phyloP scores from a whole-genome alignment of 2,797 vertebrate species.

The Lutjanus argentimaculatus region DNA sequence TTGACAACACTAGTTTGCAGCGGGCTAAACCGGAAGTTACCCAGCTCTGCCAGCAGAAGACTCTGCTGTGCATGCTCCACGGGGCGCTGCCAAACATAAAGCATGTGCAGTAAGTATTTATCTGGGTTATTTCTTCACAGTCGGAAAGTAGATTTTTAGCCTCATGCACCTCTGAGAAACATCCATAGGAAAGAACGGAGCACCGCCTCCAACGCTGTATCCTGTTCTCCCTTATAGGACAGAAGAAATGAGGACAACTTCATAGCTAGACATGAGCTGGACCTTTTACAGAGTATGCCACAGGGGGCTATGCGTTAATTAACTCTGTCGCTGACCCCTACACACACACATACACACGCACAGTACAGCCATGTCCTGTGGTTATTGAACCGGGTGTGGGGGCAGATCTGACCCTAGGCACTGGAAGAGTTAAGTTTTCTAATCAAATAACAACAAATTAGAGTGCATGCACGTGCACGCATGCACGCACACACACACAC shows the following conservation, averaged over 20 bases:
- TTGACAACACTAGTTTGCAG: no score
- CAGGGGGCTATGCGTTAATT: slow-evolving; percentile 53
- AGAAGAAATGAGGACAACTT: slow-evolving; percentile 46
- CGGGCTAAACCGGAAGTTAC: no score
- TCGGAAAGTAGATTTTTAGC: no score
- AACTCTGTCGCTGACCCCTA: slow-evolving; percentile 57
- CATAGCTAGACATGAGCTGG: slow-evolving; percentile 31
- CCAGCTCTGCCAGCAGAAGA: no score
- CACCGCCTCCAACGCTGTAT: no score
- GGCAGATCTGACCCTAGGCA: slow-evolving; percentile 44
- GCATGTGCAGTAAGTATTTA: no score
- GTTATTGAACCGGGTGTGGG: slow-evolving; percentile 49
- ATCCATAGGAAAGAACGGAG: no score
- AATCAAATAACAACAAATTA: slow-evolving; percentile 44
- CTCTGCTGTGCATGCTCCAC: no score
- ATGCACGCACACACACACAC: background rate
- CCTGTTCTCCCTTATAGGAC: background rate
- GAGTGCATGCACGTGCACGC: background rate
- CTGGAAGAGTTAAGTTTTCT: slow-evolving; percentile 28
- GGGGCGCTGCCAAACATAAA: no score
- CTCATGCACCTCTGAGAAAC: no score
- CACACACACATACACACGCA: slow-evolving; percentile 12
- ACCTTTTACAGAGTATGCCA: slow-evolving; percentile 34
- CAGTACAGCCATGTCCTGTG: slow-evolving; percentile 25
- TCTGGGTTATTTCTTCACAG: no score